Base-by-base conservation (phyloP, 2,113 vertebrate genomes). In the Reinhardtius hippoglossoides region DNA sequence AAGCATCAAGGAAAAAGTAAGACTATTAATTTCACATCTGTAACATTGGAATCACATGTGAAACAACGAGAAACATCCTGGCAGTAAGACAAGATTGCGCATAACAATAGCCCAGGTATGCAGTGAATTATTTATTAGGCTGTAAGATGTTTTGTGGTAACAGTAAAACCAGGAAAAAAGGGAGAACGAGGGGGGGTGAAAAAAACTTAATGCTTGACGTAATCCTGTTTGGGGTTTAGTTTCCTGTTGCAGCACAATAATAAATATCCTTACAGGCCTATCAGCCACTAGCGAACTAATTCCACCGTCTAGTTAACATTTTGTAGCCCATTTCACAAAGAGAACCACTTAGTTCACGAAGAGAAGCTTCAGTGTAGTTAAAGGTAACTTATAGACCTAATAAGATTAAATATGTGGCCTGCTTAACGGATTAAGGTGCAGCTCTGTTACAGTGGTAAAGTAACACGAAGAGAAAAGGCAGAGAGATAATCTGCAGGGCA, bases 51-150 rank as follows among this genome's bases (percentile, higher is more conserved):
- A 57, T 7, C 71, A 66, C 46, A 44, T 12, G 46, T 57, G 21
- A 42, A 35, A 18, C 15, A 70, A n/a, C 58, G 35, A 23, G 9
- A 58, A 55, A 71, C 26, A 23, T 27, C 18, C 10, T 54, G 31
- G 24, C 66, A 67, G 71, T 66, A 31, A 23, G 24, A 55, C 21
- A 15, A 15, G 8, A 26, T 12, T 15, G 35, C 16, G n/a, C 37
- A 15, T 44, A 54, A 72, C 21, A 72, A n/a, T 55, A 21, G 37
- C 18, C 71, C 73, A 67, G 35, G 57, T 74, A 46, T 64, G 46
- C 14, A 55, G 7, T 71, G 6, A 79, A 57, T 74, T 54, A 70
- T 78, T 71, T 56, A 71, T 35, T 59, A 57, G 66, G 10, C 27
- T 62, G 15, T 61, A 68, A 48, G 55, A 44, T 44, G 1, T 65